Evolutionary conservation across 2,113 vertebrate genomes (phyloP).

Genomic region (Odontesthes bonariensis): DNA sequence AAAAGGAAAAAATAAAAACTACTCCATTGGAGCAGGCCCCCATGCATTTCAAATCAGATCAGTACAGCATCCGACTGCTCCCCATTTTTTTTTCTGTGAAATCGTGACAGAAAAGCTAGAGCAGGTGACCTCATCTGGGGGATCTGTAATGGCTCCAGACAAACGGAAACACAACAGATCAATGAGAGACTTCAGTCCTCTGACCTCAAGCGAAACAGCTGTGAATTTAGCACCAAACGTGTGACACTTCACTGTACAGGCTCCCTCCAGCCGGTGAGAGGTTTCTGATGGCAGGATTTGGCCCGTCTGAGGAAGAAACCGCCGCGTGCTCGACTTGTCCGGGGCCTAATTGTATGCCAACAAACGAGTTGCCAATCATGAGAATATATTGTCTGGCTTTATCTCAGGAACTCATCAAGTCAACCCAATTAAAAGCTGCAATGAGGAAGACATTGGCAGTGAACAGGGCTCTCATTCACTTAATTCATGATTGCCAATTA

Average conservation of each 20-base stretch:
- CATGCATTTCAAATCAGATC: slow-evolving; percentile 49
- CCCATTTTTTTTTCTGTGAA: slow-evolving; percentile 5
- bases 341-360: slow-evolving; percentile 81
- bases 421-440: slow-evolving; percentile 84
- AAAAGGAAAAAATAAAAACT: slow-evolving; percentile 11
- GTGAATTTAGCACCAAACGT: neutral
- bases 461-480: slow-evolving; percentile 79
- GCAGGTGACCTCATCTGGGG: neutral
- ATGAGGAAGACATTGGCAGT: slow-evolving; percentile 75
- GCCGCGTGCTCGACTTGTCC: slow-evolving; percentile 71
- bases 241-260: neutral
- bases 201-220: neutral
- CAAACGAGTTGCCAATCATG: slow-evolving; percentile 85
- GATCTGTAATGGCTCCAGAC: slow-evolving; percentile 23
- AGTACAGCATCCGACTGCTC: slow-evolving; percentile 29
- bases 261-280: slow-evolving; percentile 21
- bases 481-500: slow-evolving; percentile 88
- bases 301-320: slow-evolving; percentile 48
- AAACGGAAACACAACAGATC: slow-evolving; percentile 6
- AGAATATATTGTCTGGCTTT: slow-evolving; percentile 83
- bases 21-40: slow-evolving; percentile 16
- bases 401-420: slow-evolving; percentile 84
- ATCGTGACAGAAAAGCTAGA: neutral
- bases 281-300: slow-evolving; percentile 33
- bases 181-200: slow-evolving; percentile 8